phyloP scores from a whole-genome alignment of 2,113 vertebrate genomes.

The Grallaria varia region DNA sequence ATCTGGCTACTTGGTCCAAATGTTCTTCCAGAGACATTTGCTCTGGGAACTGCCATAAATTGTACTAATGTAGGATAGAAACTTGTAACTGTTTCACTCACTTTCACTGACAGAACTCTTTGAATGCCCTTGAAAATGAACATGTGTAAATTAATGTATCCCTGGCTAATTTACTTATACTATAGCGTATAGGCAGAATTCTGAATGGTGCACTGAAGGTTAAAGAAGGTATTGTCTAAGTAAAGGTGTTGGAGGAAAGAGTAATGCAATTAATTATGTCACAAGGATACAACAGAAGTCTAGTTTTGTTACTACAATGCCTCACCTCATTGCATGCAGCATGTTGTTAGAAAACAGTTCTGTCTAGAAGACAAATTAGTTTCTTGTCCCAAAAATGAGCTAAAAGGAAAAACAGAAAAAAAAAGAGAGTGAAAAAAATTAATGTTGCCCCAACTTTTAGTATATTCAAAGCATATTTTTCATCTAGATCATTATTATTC shows the following conservation, averaged over 20 bases:
- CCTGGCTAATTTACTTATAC: neutral
- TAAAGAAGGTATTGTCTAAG: neutral
- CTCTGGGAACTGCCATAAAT: neutral
- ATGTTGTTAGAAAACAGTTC: constrained; percentile 22
- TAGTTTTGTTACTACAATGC: neutral
- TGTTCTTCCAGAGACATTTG: neutral
- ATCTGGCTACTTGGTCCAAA: neutral
- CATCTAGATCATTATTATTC: neutral
- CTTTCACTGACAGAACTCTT: neutral
- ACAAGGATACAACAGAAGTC: neutral
- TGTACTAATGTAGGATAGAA: neutral
- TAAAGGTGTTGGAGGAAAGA: neutral
- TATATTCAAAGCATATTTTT: neutral
- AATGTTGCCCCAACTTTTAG: neutral
- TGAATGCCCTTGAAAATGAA: neutral
- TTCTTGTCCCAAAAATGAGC: neutral
- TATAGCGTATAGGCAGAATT: neutral
- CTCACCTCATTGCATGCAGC: neutral
- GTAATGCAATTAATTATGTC: neutral
- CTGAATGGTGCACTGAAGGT: neutral
- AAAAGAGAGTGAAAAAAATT: neutral
- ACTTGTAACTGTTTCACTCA: neutral
- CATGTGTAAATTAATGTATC: neutral
- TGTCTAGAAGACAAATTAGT: constrained; percentile 37
- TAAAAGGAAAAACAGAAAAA: neutral